Base-by-base conservation (phyloP, 2,113 vertebrate genomes). In the Amblyopsis rosae region DNA sequence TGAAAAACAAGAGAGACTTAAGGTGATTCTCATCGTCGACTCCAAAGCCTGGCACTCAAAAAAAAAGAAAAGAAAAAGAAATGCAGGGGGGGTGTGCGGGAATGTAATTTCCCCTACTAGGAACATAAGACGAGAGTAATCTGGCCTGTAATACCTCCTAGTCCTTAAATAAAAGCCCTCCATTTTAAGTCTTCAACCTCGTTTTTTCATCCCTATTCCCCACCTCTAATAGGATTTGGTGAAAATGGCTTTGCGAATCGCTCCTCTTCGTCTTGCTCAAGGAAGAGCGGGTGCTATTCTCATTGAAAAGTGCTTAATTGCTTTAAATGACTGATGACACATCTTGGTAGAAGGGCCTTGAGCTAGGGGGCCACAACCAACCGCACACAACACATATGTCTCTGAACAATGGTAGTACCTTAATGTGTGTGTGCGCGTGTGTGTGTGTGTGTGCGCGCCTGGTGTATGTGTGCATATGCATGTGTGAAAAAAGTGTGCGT, bases 101-200 rank as follows among this genome's bases (percentile, higher is more conserved):
- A 92, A 92, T 91, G 90, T 91, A 90, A 93, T 93, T 93, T 93
- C 88, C 82, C 86, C 85, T 87, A 90, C 90, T 90, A 91, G 87
- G 89, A 91, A 92, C 90, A 92, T 93, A 93, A 93, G 90, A 89
- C 87, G 88, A 71, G 85, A 88, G 91, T 92, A 92, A 92, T 93
- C 91, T 92, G 86, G 81, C 88, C 91, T 90, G 90, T 92, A 93
- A 93, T 92, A 91, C 88, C 89, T 89, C 87, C 89, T 90, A 87
- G 90, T 91, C 90, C 91, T 93, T 92, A 92, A 93, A 93, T 90
- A 91, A 93, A 93, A 92, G 86, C 91, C 90, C 87, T 90, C 89
- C 86, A 90, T 91, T 93, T 88, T 92, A 90, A 88, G 88, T 90
- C 90, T 89, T 90, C 83, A 88, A 85, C 83, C 83, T 86, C 80